Conservation (phyloP, 2,888 invertebrate genomes). For the Patella pellucida region DNA sequence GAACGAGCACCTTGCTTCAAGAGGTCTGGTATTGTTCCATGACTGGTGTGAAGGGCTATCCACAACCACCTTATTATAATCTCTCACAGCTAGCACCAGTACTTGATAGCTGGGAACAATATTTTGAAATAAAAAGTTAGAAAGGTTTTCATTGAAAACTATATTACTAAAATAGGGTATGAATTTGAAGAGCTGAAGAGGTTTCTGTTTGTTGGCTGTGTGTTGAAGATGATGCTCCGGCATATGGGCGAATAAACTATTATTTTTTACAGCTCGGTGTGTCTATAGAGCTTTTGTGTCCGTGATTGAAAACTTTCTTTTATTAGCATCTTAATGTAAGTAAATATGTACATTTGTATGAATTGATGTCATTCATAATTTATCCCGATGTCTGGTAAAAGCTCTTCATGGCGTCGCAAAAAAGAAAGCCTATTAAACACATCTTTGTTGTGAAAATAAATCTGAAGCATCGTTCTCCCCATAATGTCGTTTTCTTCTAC, state of each 20-base stretch:
- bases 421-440: too few relatives aligned
- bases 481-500: too few relatives aligned
- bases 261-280: too few relatives aligned
- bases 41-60: not conserved
- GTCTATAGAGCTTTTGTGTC: too few relatives aligned
- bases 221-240: not conserved
- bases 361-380: not conserved
- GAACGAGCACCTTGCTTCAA: constrained; percentile 7
- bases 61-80: constrained; percentile 6
- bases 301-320: too few relatives aligned
- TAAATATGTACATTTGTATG: constrained; percentile 6
- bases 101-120: constrained; percentile 1
- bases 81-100: not conserved
- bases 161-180: constrained; percentile 7
- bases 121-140: constrained; percentile 10
- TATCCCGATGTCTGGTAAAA: too few relatives aligned
- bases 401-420: too few relatives aligned
- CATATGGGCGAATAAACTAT: not conserved
- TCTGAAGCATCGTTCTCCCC: too few relatives aligned
- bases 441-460: too few relatives aligned
- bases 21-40: constrained; percentile 1
- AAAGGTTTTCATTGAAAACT: not conserved
- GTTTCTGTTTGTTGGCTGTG: not conserved
- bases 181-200: constrained; percentile 7
- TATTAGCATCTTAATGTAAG: not conserved